A percentile compares a stretch with the other conserved stretches of the same genome.
Conservation (phyloP, 1,140 invertebrate genomes). For the Helicoverpa armigera region DNA sequence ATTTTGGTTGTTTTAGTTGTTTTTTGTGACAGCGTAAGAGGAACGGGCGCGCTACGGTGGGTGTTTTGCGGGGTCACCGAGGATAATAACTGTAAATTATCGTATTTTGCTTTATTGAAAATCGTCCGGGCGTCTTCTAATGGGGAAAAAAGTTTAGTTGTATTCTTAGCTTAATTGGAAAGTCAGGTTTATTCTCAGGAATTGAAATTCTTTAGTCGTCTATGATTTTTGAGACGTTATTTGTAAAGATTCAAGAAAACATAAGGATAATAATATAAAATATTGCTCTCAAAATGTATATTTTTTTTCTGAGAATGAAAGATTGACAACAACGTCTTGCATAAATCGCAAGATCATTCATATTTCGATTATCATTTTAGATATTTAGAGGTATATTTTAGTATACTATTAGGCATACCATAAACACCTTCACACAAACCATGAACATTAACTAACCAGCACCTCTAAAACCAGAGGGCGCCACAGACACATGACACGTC, state of each 20-base stretch:
- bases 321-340: no score
- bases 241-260: no score
- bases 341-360: no score
- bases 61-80: slow-evolving; percentile 85
- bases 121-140: slow-evolving; percentile 78
- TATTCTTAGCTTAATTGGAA: not conserved
- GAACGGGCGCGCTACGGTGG: slow-evolving; percentile 78
- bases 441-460: slow-evolving; percentile 5
- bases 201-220: not conserved
- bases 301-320: no score
- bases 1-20: slow-evolving; percentile 79
- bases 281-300: no score
- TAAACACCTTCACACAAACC: not conserved
- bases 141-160: slow-evolving; percentile 61
- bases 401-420: no score
- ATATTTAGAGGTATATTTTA: no score
- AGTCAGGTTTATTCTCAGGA: not conserved
- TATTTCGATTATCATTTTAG: no score
- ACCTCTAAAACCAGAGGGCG: not conserved
- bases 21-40: slow-evolving; percentile 77
- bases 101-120: slow-evolving; percentile 83
- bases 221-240: no score
- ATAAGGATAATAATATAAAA: no score
- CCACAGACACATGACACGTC: slow-evolving; percentile 10
- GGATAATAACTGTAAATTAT: slow-evolving; percentile 86